Conservation (phyloP, 2,888 invertebrate genomes). For the Eudemis profundana region DNA sequence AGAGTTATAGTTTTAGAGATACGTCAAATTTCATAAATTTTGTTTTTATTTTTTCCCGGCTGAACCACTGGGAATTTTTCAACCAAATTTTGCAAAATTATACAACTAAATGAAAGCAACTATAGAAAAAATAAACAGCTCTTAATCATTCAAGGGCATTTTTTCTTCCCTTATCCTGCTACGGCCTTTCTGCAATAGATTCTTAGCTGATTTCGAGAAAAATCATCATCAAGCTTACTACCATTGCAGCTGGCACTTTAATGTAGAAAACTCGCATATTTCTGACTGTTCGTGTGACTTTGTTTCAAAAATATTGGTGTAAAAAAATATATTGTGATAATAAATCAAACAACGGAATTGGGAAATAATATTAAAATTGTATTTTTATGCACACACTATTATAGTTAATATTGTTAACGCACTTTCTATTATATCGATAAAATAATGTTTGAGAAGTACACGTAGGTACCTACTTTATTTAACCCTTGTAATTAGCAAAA, state of each 20-base stretch:
- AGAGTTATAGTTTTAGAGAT: no score
- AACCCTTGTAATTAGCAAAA: slow-evolving; percentile 26
- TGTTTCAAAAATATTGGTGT: slow-evolving; percentile 37
- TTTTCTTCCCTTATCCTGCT: no score
- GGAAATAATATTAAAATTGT: slow-evolving; percentile 54
- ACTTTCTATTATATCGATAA: slow-evolving; percentile 53
- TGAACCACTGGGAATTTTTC: no score
- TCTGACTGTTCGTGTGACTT: not conserved
- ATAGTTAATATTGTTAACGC: slow-evolving; percentile 55
- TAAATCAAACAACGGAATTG: slow-evolving; percentile 59
- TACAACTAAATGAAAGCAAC: no score
- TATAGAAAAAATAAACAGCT: no score
- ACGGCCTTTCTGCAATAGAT: not conserved
- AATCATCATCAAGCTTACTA: not conserved
- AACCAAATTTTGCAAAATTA: no score
- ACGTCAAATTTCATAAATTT: no score
- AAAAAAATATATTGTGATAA: slow-evolving; percentile 51
- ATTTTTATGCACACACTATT: slow-evolving; percentile 62
- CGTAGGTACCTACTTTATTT: slow-evolving; percentile 38
- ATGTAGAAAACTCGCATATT: not conserved
- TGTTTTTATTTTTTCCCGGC: no score
- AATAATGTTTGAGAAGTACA: slow-evolving; percentile 47
- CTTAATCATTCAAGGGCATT: no score
- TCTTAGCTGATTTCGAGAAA: not conserved
- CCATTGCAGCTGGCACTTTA: not conserved